Base-by-base conservation (phyloP, 2,113 vertebrate species). In the Cochlearius cochlearius region DNA sequence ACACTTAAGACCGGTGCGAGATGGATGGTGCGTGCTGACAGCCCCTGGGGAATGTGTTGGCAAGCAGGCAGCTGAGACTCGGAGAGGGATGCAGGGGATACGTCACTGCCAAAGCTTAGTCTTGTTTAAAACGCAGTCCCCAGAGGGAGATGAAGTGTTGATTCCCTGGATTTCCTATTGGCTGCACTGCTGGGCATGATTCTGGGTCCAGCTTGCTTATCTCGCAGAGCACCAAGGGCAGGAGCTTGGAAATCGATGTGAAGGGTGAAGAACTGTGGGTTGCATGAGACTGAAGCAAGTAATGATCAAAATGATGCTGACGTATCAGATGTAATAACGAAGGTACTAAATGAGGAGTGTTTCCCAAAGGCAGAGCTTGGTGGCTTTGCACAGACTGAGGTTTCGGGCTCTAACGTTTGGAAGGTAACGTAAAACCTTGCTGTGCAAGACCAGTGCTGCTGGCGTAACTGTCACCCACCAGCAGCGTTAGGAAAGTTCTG, bases 1-100 rank as follows among this genome's bases (percentile, higher is more conserved):
- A 22, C 11, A 2, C 63, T 52, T 10, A 10, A 39, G 71, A 8
- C 4, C 0, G 1, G 13, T 7, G 45, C 1, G 18, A 77, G 94
- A 21, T 71, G 84, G 77, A 79, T 62, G 76, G 36, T 26, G 38
- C 25, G 5, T 66, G 58, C 66, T 88, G 67, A 66, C 67, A 69
- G 78, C 59, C 64, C 17, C 27, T 20, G 38, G 43, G 71, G 79
- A 89, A 32, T 25, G 8, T 15, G 14, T 27, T 83, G 84, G 81
- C 89, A 77, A 45, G 56, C 21, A 16, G 60, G 69, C 60, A 71
- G 66, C 4, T 2, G 78, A 15, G 62, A 6, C 30, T 63, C 0
- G 0, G 27, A 2, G 39, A 56, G 43, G 53, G 47, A 49, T 76
- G 58, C 26, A 66, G 58, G 38, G 39, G 34, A 9, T 30, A 10